Evolutionary conservation across 2,113 vertebrate genomes (phyloP).

Genomic region (Chaetodon trifascialis): DNA sequence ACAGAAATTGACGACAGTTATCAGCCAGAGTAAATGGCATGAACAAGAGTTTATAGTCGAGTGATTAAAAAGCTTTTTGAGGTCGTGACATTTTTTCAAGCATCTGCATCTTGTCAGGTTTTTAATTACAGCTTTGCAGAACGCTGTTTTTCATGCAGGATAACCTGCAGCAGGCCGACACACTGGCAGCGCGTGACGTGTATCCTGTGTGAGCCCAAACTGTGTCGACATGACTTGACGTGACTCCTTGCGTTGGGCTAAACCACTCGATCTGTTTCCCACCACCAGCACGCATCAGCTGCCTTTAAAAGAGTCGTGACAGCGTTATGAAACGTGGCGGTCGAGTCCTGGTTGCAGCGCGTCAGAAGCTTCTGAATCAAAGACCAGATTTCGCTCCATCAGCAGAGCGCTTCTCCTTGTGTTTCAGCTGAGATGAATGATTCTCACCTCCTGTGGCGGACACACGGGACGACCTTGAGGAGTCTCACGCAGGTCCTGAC

Average conservation of each 20-base stretch:
- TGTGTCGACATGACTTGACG: not conserved
- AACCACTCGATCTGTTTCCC: not conserved
- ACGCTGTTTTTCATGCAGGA: no score
- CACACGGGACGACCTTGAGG: constrained; percentile 35
- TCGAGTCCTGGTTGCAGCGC: not conserved
- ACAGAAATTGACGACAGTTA: no score
- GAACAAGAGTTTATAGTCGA: no score
- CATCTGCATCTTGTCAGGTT: no score
- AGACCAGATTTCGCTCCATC: not conserved
- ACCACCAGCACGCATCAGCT: not conserved
- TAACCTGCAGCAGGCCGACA: no score
- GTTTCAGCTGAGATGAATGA: constrained; percentile 13
- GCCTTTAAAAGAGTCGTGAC: not conserved
- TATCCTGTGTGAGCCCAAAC: not conserved
- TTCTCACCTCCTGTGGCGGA: constrained; percentile 9
- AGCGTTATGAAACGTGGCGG: not conserved
- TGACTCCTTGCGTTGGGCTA: not conserved
- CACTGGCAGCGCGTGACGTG: no score
- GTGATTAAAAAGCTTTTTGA: no score
- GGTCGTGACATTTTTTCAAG: no score
- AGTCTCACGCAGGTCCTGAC: constrained; percentile 31
- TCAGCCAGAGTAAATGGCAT: no score
- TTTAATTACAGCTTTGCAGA: no score
- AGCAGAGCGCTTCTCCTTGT: not conserved
- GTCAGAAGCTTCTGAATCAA: not conserved